A percentile compares a stretch with the other conserved stretches of the same genome.
These are phyloP conservation scores for Drosophila ficusphila DNA, from an alignment of 1,140 invertebrate species.

Conservation along the genomic window DNA sequence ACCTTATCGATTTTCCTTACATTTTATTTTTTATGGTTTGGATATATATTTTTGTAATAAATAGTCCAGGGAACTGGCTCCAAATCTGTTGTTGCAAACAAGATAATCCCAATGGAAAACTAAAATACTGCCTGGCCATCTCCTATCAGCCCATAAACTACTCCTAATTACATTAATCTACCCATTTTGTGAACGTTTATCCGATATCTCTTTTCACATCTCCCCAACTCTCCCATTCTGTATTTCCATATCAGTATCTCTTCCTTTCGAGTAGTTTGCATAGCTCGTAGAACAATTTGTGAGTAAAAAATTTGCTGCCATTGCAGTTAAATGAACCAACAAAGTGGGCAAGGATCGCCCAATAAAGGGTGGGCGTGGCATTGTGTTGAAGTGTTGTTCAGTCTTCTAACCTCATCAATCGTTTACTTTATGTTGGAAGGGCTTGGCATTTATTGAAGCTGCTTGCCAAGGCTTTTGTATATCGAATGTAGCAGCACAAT, in stretches of 20 bases:
- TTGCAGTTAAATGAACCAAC: slow-evolving; percentile 52
- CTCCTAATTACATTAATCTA: slow-evolving; percentile 15
- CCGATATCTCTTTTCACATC: neutral
- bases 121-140: neutral
- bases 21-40: too few species aligned
- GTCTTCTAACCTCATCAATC: slow-evolving; percentile 73
- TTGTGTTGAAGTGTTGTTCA: slow-evolving; percentile 57
- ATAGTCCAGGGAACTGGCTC: neutral
- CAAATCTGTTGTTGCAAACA: neutral
- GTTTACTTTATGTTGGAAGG: slow-evolving; percentile 53
- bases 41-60: neutral
- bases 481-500: slow-evolving; percentile 16
- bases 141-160: neutral
- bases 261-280: slow-evolving; percentile 40
- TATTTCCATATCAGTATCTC: slow-evolving; percentile 26
- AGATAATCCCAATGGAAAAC: neutral
- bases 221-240: neutral
- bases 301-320: slow-evolving; percentile 47
- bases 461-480: slow-evolving; percentile 24
- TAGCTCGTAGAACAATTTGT: slow-evolving; percentile 41
- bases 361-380: slow-evolving; percentile 23
- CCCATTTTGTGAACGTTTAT: neutral
- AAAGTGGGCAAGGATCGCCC: slow-evolving; percentile 38
- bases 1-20: too few species aligned
- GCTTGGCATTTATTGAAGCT: slow-evolving; percentile 60